Evolutionary conservation across 2,888 invertebrate species (phyloP).

Genomic region (Rhagium mordax): DNA sequence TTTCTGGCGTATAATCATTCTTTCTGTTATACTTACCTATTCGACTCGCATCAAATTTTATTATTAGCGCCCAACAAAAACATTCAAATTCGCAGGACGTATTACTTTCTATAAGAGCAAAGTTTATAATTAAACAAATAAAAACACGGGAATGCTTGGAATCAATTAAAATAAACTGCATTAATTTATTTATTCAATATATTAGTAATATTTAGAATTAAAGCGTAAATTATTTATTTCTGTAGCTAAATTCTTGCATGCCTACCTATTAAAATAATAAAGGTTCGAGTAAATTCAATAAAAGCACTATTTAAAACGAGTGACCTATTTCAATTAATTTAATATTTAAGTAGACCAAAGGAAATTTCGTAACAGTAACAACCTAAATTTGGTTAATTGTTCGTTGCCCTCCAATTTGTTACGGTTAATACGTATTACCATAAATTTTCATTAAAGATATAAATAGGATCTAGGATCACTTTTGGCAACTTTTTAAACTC

Average conservation of each 20-base stretch:
- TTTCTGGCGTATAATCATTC: no score
- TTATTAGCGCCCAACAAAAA: no score
- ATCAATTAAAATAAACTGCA: no score
- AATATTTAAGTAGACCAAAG: slow-evolving; percentile 1
- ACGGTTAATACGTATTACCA: slow-evolving; percentile 10
- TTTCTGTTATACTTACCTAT: no score
- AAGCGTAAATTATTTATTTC: not conserved
- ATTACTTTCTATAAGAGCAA: no score
- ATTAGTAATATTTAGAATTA: no score
- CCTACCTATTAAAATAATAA: not conserved
- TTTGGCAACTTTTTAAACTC: not conserved
- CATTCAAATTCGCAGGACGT: no score
- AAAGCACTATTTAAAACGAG: not conserved
- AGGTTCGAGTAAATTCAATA: not conserved
- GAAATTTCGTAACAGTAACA: slow-evolving; percentile 25
- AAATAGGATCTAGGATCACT: not conserved
- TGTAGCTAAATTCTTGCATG: not conserved
- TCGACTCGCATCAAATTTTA: no score
- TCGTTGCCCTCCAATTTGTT: slow-evolving; percentile 1
- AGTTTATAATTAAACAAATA: no score
- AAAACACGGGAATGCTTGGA: no score
- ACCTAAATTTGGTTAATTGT: slow-evolving; percentile 28
- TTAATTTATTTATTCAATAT: no score
- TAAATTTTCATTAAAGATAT: not conserved
- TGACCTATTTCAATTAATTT: slow-evolving; percentile 30